phyloP scores from a whole-genome alignment of 1,140 invertebrate species.

The Augochlora pura region DNA sequence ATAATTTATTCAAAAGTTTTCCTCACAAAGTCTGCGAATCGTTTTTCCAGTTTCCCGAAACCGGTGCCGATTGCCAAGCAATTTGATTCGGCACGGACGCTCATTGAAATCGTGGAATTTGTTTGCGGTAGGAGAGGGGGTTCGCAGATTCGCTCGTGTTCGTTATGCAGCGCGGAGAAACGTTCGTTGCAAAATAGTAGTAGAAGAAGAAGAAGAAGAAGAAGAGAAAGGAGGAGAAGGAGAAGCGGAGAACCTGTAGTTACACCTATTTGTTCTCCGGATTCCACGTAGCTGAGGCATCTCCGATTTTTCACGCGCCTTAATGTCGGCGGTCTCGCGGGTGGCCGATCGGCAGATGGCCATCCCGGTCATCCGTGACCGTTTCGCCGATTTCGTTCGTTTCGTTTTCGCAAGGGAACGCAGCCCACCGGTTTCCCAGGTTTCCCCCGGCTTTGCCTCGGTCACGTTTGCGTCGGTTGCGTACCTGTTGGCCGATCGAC shows the following conservation, averaged over 20 bases:
- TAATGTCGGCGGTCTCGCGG: conserved; percentile 26
- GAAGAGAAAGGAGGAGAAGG: background rate
- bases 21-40: too few species aligned
- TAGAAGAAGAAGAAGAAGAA: background rate
- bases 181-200: background rate
- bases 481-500: background rate
- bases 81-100: too few species aligned
- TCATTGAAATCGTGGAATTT: too few species aligned
- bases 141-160: too few species aligned
- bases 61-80: too few species aligned
- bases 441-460: background rate
- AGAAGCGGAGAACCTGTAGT: conserved; percentile 22
- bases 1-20: too few species aligned
- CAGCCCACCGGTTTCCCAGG: background rate
- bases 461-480: background rate
- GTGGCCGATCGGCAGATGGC: conserved; percentile 40
- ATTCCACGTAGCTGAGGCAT: conserved; percentile 49
- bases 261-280: conserved; percentile 48
- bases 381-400: conserved; percentile 6
- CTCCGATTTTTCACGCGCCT: conserved; percentile 62
- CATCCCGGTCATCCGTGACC: conserved; percentile 21
- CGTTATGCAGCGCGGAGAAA: too few species aligned
- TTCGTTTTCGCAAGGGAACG: conserved; percentile 18
- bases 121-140: too few species aligned
- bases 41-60: too few species aligned